Evolutionary conservation across 1,140 invertebrate genomes (phyloP).

Genomic region (Aplysia californica): DNA sequence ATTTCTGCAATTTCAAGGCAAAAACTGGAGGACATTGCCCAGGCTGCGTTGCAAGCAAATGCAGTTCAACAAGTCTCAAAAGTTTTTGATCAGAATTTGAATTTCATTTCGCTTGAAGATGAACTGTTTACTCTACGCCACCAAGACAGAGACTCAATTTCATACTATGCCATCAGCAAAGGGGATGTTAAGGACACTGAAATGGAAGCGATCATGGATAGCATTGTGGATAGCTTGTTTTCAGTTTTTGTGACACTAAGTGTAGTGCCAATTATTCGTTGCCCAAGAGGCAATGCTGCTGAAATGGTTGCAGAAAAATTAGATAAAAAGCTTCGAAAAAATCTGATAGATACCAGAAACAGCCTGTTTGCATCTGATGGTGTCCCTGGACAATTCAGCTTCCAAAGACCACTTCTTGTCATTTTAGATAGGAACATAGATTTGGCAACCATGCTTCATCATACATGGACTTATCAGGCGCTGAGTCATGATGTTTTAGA

Average conservation of each 20-base stretch:
- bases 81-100: conserved; percentile 88
- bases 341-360: conserved; percentile 95
- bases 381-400: conserved; percentile 80
- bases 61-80: conserved; percentile 89
- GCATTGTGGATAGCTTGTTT: conserved; percentile 95
- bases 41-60: conserved; percentile 84
- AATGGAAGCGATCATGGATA: conserved; percentile 95
- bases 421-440: conserved; percentile 96
- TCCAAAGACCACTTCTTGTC: conserved; percentile 92
- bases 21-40: conserved; percentile 95
- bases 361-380: conserved; percentile 93
- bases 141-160: conserved; percentile 89
- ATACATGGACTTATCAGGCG: conserved; percentile 98
- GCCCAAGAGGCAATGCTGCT: conserved; percentile 95
- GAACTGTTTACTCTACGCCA: conserved; percentile 95
- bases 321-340: conserved; percentile 97
- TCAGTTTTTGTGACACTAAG: conserved; percentile 96
- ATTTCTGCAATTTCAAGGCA: conserved; percentile 95
- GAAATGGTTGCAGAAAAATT: conserved; percentile 98
- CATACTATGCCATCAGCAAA: conserved; percentile 96
- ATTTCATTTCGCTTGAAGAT: conserved; percentile 98
- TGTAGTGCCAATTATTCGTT: conserved; percentile 94
- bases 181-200: conserved; percentile 95
- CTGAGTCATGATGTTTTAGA: conserved; percentile 95
- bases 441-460: conserved; percentile 97